Percentiles rank a stretch among this genome's conserved stretches.
phyloP scores from a whole-genome alignment of 2,797 vertebrate genomes.

The Iguana delicatissima region DNA sequence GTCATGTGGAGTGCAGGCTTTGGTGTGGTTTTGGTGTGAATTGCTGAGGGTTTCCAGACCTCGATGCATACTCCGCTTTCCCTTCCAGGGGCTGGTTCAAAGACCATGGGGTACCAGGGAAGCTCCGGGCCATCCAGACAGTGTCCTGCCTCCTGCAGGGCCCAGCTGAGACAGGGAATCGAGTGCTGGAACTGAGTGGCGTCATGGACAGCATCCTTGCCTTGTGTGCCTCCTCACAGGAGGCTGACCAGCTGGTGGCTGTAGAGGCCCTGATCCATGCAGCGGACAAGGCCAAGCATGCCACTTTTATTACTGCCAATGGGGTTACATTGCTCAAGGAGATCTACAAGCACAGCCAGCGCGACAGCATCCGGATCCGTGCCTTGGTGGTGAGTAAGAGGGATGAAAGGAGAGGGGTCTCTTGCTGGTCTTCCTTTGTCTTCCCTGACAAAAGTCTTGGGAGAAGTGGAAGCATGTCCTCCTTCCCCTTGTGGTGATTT shows the following conservation, averaged over 20 bases:
- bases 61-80: background rate
- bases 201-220: slow-evolving; percentile 94
- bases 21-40: too few relatives aligned
- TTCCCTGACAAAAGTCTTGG: background rate
- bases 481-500: too few relatives aligned
- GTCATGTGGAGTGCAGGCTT: too few relatives aligned
- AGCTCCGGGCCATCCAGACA: slow-evolving; percentile 93
- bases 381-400: slow-evolving; percentile 92
- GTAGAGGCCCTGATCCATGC: slow-evolving; percentile 97
- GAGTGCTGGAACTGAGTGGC: slow-evolving; percentile 91
- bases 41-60: too few relatives aligned
- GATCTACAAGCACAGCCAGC: slow-evolving; percentile 95
- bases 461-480: accelerated
- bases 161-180: slow-evolving; percentile 92
- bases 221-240: slow-evolving; percentile 89
- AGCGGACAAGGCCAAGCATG: slow-evolving; percentile 94
- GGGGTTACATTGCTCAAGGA: slow-evolving; percentile 95
- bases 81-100: slow-evolving; percentile 88
- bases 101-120: slow-evolving; percentile 79
- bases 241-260: slow-evolving; percentile 93
- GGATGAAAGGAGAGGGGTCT: too few relatives aligned
- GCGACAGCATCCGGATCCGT: slow-evolving; percentile 94
- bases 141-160: slow-evolving; percentile 96
- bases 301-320: slow-evolving; percentile 95
- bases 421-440: background rate